Base-by-base conservation (phyloP, 2,888 invertebrate genomes). In the Leptinotarsa rubiginosa region DNA sequence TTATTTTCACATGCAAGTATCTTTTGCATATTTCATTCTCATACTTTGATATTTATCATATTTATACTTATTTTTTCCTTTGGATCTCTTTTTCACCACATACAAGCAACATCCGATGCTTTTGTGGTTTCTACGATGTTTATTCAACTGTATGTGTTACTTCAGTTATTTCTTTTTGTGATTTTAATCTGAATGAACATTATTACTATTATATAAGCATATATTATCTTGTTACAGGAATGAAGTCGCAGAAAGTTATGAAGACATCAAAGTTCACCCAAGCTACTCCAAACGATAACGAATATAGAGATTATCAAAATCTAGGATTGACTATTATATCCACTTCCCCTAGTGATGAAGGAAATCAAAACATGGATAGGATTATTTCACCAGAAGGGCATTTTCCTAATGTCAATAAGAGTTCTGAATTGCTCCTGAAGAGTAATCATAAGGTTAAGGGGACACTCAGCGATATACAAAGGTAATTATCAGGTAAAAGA, bases 261-360 rank as follows among this genome's bases (percentile, higher is more conserved):
- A 87, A 87, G 79, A 85, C 85, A 41, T 87, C 87, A 62, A 87
- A 87, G 77, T 87, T 86, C 80, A 87, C 86, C 12, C 87, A 87
- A 79, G 87, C 87, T 70, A 84, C 82, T 66, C 84, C 85, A 15
- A 85, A 85, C 77, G 87, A 86, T 77, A 86, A 85, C 80, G 86
- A 86, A 69, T 85, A 82, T 79, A 78, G 82, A 50, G 86, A 86
- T 75, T 86, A 86, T 76, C 86, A 86, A 75, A 86, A 86, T 79
- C 79, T 86, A 71, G 81, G 81, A n/a, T 73, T 82, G 64, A 84
- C 84, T n/a, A 78, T 83, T 56, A 75, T 84, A 54, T 81, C 81
- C 50, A 56, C 77, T 47, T 79, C 80, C 18, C 79, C 79, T 1
- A 56, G 68, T n/a, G 84, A 83, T 74, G 83, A 84, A 54, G 81